Conservation (phyloP, 2,113 vertebrate species). For the Romanogobio albipinnatus region DNA sequence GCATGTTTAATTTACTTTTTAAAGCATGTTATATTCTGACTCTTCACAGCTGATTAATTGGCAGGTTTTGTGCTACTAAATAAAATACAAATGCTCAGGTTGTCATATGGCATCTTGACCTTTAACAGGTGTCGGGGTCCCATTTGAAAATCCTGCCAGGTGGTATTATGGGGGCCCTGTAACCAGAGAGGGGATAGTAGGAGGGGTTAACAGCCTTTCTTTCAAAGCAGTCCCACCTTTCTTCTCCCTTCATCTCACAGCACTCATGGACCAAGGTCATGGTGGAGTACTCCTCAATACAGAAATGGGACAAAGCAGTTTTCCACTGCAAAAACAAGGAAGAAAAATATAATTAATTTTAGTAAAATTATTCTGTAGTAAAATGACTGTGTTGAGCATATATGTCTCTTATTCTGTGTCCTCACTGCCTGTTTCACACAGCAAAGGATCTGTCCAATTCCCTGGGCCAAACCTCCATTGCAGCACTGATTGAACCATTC, state of each 20-base stretch:
- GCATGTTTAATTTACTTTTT: not conserved
- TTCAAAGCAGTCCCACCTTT: slow-evolving; percentile 66
- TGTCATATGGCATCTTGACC: not conserved
- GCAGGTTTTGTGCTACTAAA: not conserved
- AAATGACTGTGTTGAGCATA: not conserved
- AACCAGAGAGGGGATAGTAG: slow-evolving; percentile 56
- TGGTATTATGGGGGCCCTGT: slow-evolving; percentile 34
- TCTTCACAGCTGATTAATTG: not conserved
- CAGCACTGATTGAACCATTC: slow-evolving; percentile 72
- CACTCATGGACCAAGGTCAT: slow-evolving; percentile 63
- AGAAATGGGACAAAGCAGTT: slow-evolving; percentile 66
- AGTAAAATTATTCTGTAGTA: not conserved
- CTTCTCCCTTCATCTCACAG: slow-evolving; percentile 50
- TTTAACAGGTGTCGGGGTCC: slow-evolving; percentile 54
- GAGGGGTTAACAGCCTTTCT: slow-evolving; percentile 59
- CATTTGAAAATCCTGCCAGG: slow-evolving; percentile 59
- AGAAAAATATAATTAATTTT: not conserved
- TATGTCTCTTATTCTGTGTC: not conserved
- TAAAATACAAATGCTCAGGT: not conserved
- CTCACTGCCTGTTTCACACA: slow-evolving; percentile 77
- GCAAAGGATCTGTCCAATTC: slow-evolving; percentile 63
- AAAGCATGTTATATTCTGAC: not conserved
- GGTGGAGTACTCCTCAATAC: slow-evolving; percentile 62
- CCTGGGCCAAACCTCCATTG: accelerated
- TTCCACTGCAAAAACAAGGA: slow-evolving; percentile 65